phyloP scores from a whole-genome alignment of 2,888 invertebrate species.

The Colletes collaris region DNA sequence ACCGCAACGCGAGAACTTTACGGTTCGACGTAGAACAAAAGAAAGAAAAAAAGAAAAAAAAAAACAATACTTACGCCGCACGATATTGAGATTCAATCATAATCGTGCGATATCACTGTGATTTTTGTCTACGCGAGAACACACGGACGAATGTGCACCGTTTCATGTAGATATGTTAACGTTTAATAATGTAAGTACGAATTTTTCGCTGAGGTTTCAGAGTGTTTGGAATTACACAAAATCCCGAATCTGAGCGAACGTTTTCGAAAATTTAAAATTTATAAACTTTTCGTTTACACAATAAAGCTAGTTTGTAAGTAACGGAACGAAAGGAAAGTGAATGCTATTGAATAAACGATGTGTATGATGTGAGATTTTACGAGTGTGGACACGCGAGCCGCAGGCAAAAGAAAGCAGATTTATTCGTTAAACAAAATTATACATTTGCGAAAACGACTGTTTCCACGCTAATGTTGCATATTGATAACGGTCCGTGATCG shows the following conservation, averaged over 20 bases:
- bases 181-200: slow-evolving; percentile 34
- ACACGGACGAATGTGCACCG: slow-evolving; percentile 42
- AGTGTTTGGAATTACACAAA: slow-evolving; percentile 10
- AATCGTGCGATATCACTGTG: slow-evolving; percentile 47
- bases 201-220: slow-evolving; percentile 13
- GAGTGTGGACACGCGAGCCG: slow-evolving; percentile 23
- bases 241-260: background rate
- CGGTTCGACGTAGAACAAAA: background rate
- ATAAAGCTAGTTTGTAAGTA: slow-evolving; percentile 47
- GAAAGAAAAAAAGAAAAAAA: background rate
- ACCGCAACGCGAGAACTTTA: background rate
- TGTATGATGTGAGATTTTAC: slow-evolving; percentile 68
- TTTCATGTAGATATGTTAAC: slow-evolving; percentile 50
- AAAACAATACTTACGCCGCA: slow-evolving; percentile 11
- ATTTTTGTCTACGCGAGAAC: slow-evolving; percentile 48
- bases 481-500: slow-evolving; percentile 17
- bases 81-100: slow-evolving; percentile 11
- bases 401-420: slow-evolving; percentile 9
- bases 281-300: slow-evolving; percentile 42
- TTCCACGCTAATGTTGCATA: slow-evolving; percentile 4
- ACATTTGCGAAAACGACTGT: slow-evolving; percentile 40
- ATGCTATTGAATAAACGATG: slow-evolving; percentile 59
- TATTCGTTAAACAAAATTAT: slow-evolving; percentile 38
- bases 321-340: slow-evolving; percentile 15
- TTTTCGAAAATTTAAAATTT: slow-evolving; percentile 20